Evolutionary conservation across 2,113 vertebrate genomes (phyloP), one percentile per base, ranked within the genome.

Genomic region (Lophura nycthemera): DNA sequence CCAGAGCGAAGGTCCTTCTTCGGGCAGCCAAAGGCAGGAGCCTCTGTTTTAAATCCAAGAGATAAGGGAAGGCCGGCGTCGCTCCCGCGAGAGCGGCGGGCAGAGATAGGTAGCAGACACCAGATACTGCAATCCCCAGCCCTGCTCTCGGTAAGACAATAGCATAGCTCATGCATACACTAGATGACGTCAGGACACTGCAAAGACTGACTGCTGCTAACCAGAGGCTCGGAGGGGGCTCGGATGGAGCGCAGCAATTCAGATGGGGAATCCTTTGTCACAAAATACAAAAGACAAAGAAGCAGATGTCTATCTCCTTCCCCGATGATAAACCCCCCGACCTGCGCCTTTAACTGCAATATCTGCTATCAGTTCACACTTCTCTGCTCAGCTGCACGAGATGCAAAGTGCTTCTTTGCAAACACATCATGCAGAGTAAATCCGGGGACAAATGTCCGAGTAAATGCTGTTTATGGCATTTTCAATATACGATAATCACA

Each of bases 121-220:
- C 96, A 97, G 98, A 96, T 76, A 97, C 98, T 73, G 98, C 98
- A 97, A 97, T 98, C 96, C 89, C 91, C 97, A 97, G 97, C 96
- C 95, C 96, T 97, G 98, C 98, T 96, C 97, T 96, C 97, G 91
- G 96, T 97, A 97, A 99, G 98, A 99, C 99, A 99, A 99, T 98
- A 98, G 98, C 98, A 94, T 97, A 94, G 98, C 97, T 98, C 95
- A 97, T 97, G 98, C 98, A 98, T 97, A 98, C 97, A 97, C 97
- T 90, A 97, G 96, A 97, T 99, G 98, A 99, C 98, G 98, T 99
- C 98, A 98, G 96, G 97, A 97, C 95, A 97, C 98, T 95, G 98
- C 98, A 98, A 97, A 97, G 97, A 97, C 97, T 32, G 95, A 96
- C 96, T 96, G 98, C 96, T 96, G 97, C 97, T 97, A 96, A 96